Base-by-base conservation (phyloP, 2,113 vertebrate genomes). In the Eubucco bourcierii region DNA sequence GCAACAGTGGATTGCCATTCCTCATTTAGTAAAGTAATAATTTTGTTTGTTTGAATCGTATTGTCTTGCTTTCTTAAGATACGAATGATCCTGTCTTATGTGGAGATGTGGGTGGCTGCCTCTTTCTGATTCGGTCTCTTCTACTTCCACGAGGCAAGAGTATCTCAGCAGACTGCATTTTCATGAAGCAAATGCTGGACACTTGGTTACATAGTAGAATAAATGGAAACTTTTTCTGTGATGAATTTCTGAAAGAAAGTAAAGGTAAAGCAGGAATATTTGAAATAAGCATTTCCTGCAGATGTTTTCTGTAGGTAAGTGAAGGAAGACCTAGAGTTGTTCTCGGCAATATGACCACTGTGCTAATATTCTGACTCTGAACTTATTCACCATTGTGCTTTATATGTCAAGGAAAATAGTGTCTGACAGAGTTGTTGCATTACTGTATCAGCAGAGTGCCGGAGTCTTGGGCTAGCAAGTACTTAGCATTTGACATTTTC, bases 341-440 rank as follows among this genome's bases (percentile, higher is more conserved):
- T 74, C 44, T 77, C 59, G 61, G 58, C 0, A 0, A 20, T 1
- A 2, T 6, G 8, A 34, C 12, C 29, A 39, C n/a, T 73, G 34
- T n/a, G 44, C 2, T 76, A 27, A 19, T 72, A 61, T 55, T 85
- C 59, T 79, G 71, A 59, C 29, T 33, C 39, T 29, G 9, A 56
- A 64, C 39, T 67, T 5, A 37, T 18, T 70, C 29, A 47, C 14
- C 2, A 0, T 37, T 93, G 46, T 33, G 8, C 14, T 39, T 31
- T 78, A 39, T 28, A 47, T 1, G 5, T 18, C 15, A 70, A 88
- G 29, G 58, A 81, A 88, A 79, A 78, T 27, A 68, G 9, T 13
- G 39, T 13, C 16, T 58, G 63, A 55, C 47, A 85, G 50, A 70
- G 5, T 6, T 83, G 19, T 5, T 41, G 21, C 25, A 37, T 47